Evolutionary conservation across 2,113 vertebrate genomes (phyloP), one percentile per base, ranked within the genome.

Genomic region (Phalacrocorax aristotelis): DNA sequence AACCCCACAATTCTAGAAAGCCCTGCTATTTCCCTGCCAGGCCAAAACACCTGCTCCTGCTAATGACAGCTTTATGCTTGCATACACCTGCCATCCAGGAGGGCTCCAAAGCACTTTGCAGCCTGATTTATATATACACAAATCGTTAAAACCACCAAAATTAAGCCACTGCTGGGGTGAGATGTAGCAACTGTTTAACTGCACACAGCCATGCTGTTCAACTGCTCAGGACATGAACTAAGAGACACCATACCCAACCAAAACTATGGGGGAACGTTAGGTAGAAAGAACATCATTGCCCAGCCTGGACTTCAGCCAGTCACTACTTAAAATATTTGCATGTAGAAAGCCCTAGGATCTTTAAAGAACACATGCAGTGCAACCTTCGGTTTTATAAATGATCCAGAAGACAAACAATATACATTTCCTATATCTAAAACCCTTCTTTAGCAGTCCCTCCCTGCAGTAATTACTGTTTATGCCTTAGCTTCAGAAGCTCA

Each of bases 391-490:
- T 95, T 96, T 83, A 70, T 20, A 93, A 86, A 88, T 79, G 3
- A 92, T 65, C 76, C 64, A 72, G 68, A 91, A 84, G 70, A 57
- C 54, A 95, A 89, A 55, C 61, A 48, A 58, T 54, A 78, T 9
- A 32, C 18, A 30, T 85, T 97, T 95, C 87, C 90, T 90, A 6
- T 49, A 79, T 85, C 89, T 90, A 74, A 95, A 94, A 89, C 74
- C 76, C 94, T 91, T 46, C 76, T 87, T 89, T 38, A 89, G 82
- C 54, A 90, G 92, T 87, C 76, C 83, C 91, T 95, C 92, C 94
- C 93, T 94, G 70, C 44, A 94, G 80, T 96, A 98, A 97, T 97
- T 97, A 95, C 62, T 97, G 91, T 94, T 98, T 95, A 96, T 93
- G 79, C 87, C 81, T 90, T 74, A 69, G 91, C 92, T 97, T 97